These are phyloP conservation scores for Falco novaeseelandiae DNA, from an alignment of 2,797 vertebrate genomes.

Conservation along the genomic window DNA sequence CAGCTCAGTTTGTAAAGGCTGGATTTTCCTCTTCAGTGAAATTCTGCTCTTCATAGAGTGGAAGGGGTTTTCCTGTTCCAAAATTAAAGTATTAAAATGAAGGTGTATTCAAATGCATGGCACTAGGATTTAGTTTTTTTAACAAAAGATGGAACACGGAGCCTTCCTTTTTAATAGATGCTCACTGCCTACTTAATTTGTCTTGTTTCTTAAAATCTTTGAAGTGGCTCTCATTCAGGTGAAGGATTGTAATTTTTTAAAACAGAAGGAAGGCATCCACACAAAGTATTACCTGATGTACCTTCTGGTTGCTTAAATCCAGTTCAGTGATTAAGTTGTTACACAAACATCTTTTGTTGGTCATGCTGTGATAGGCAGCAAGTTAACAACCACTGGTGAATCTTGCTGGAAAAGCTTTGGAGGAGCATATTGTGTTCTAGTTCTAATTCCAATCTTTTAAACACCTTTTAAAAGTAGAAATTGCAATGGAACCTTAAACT, in stretches of 20 bases:
- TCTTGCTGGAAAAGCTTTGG: background rate
- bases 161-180: background rate
- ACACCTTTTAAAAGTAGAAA: background rate
- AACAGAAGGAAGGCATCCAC: background rate
- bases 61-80: background rate
- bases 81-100: background rate
- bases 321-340: background rate
- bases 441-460: background rate
- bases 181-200: background rate
- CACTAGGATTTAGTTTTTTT: background rate
- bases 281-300: background rate
- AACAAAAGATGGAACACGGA: background rate
- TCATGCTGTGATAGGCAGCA: background rate
- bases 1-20: background rate
- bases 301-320: background rate
- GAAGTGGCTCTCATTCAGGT: background rate
- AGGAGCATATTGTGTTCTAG: background rate
- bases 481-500: background rate
- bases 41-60: background rate
- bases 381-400: background rate
- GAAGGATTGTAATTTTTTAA: background rate
- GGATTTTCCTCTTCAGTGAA: background rate
- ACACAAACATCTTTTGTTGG: background rate
- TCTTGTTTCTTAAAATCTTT: background rate
- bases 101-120: background rate